Conservation (phyloP, 1,140 invertebrate species). For the Drosophila murphyi region DNA sequence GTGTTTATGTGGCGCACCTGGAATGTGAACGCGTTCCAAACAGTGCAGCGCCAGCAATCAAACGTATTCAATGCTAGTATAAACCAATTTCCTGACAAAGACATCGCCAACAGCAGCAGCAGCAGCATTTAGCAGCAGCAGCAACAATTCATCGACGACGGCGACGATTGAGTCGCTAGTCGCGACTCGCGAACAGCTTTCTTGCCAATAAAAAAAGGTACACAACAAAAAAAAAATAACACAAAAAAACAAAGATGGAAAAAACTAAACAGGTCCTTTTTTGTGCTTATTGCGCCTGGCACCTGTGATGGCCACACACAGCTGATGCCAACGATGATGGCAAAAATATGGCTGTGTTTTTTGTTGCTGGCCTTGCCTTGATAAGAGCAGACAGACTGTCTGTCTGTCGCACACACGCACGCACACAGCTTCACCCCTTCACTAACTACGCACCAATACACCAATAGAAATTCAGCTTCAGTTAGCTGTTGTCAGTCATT, state of each 20-base stretch:
- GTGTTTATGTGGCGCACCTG: constrained; percentile 36
- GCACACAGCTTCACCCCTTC: constrained; percentile 22
- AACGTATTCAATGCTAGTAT: constrained; percentile 23
- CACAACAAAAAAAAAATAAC: constrained; percentile 24
- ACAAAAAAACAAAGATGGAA: constrained; percentile 10
- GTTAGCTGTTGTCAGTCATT: constrained; percentile 1
- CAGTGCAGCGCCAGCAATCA: constrained; percentile 37
- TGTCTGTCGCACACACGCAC: constrained; percentile 47
- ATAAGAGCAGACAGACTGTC: constrained; percentile 73
- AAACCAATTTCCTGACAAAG: constrained; percentile 44
- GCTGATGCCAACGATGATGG: constrained; percentile 43
- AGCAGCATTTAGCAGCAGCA: constrained; percentile 39
- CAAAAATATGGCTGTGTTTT: constrained; percentile 16
- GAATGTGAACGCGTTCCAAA: constrained; percentile 47
- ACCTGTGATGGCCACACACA: constrained; percentile 38
- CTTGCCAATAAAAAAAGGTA: constrained; percentile 28
- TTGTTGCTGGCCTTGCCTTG: constrained; percentile 56
- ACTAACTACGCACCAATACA: constrained; percentile 36
- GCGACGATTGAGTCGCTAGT: constrained; percentile 28
- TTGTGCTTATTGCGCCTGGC: constrained; percentile 15
- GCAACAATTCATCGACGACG: constrained; percentile 31
- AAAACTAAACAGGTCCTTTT: constrained; percentile 24
- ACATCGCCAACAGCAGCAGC: constrained; percentile 36
- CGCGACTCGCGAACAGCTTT: constrained; percentile 30
- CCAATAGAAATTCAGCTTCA: background rate